Base-by-base conservation (phyloP, 2,113 vertebrate species). In the Gambusia holbrooki region DNA sequence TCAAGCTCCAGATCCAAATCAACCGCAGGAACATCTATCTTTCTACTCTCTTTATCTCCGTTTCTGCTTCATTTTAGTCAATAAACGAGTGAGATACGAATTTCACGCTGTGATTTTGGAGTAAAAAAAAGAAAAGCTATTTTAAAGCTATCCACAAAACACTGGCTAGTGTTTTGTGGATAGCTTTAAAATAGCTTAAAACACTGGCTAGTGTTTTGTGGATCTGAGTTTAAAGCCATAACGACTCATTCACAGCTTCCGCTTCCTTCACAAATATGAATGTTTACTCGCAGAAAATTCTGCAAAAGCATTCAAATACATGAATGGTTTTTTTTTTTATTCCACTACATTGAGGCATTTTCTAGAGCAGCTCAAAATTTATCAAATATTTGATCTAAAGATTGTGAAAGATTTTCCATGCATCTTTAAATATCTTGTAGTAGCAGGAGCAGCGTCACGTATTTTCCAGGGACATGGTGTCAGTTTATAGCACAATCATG, bases 21-120 rank as follows among this genome's bases (percentile, higher is more conserved):
- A 75, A 80, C 75, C 83, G 77, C 40, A 58, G 65, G 12, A 35
- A 69, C 78, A 61, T 66, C 65, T 77, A 28, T 60, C 13, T 12
- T 78, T 68, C 70, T 68, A 35, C 71, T 58, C 35, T 37, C 48
- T 62, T 70, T 28, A 69, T 85, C 70, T 75, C 68, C 30, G 28
- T 22, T 61, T 6, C n/a, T 45, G 54, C 15, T 66, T 14, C 61
- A 45, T 48, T 1, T 74, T n/a, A 48, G 71, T 37, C 62, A 28
- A 66, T 17, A 17, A n/a, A 69, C 35, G 30, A 35, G 40, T 42
- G 32, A 67, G 14, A 33, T 48, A 68, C 7, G 4, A 48, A 32
- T 3, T 25, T 35, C 9, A 27, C 1, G 62, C 29, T 7, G 0
- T 71, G 13, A 65, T 60, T 61, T 35, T 62, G 1, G 45, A 45